These are phyloP conservation scores for Hippocampus zosterae DNA, from an alignment of 2,113 vertebrate species.

Conservation along the genomic window DNA sequence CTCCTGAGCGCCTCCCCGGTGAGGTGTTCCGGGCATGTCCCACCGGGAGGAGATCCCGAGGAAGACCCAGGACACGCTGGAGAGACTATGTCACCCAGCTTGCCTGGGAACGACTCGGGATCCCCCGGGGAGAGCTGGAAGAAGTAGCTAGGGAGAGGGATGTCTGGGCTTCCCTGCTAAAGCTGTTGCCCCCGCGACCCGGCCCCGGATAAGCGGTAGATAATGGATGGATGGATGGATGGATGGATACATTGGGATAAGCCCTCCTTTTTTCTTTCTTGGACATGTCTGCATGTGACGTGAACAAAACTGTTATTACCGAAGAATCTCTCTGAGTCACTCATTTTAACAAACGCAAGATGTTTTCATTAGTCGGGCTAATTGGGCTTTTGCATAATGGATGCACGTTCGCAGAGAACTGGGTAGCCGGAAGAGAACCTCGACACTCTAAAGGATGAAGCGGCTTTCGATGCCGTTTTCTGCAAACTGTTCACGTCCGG, in stretches of 20 bases:
- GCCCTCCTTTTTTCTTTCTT: background rate
- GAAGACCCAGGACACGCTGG: too few species aligned
- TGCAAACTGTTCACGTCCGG: background rate
- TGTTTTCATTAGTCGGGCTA: conserved; percentile 11
- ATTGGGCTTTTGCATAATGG: conserved; percentile 6
- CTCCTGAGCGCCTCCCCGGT: too few species aligned
- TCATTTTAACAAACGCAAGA: background rate
- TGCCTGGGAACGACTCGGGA: too few species aligned
- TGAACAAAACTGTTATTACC: background rate
- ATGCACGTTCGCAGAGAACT: background rate
- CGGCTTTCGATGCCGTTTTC: background rate
- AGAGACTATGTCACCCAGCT: too few species aligned
- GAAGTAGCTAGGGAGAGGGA: too few species aligned
- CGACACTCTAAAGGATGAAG: background rate
- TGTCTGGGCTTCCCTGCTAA: too few species aligned
- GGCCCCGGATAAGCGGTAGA: too few species aligned
- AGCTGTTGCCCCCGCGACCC: too few species aligned
- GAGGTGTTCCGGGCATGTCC: too few species aligned
- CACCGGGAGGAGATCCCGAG: too few species aligned
- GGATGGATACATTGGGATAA: background rate
- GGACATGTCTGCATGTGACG: background rate
- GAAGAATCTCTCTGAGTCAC: background rate
- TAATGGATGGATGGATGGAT: too few species aligned
- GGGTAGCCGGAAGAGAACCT: background rate
- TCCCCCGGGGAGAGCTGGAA: too few species aligned